A percentile compares a stretch with the other conserved stretches of the same genome.
phyloP scores from a whole-genome alignment of 2,113 vertebrate genomes.

The Mustela lutreola region DNA sequence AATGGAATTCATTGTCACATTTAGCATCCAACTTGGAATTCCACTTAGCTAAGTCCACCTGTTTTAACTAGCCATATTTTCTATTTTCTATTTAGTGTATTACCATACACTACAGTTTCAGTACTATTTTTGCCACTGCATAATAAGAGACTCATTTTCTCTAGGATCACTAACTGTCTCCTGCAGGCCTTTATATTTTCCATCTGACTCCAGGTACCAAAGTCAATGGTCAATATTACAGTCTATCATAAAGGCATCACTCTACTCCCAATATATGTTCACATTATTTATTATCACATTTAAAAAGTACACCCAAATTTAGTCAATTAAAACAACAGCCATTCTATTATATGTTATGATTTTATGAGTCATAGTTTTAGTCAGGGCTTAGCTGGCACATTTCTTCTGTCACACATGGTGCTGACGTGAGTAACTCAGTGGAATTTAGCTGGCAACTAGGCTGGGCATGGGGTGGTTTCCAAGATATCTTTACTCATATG shows the following conservation, averaged over 20 bases:
- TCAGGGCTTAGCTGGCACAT: not conserved
- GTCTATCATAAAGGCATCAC: not conserved
- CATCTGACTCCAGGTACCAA: not conserved
- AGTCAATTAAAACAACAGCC: not conserved
- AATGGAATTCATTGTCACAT: not conserved
- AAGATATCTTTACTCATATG: not conserved
- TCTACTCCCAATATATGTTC: not conserved
- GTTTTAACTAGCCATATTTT: not conserved
- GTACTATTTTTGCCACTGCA: not conserved
- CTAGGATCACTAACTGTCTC: not conserved
- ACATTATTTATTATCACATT: not conserved
- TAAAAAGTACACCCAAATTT: not conserved
- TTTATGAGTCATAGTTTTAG: not conserved
- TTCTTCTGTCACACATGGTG: not conserved
- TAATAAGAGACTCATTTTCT: not conserved
- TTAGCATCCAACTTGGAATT: not conserved
- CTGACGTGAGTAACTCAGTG: not conserved
- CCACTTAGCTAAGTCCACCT: not conserved
- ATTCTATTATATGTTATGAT: not conserved
- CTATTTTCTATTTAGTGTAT: not conserved
- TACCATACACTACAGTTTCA: not conserved
- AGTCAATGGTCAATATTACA: not conserved
- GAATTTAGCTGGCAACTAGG: not conserved
- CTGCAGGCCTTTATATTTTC: not conserved
- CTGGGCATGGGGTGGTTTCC: rapidly evolving